A percentile compares a stretch with the other conserved stretches of the same genome.
These are phyloP conservation scores for Megaptera novaeangliae DNA, from an alignment of 2,113 vertebrate genomes.

Conservation along the genomic window DNA sequence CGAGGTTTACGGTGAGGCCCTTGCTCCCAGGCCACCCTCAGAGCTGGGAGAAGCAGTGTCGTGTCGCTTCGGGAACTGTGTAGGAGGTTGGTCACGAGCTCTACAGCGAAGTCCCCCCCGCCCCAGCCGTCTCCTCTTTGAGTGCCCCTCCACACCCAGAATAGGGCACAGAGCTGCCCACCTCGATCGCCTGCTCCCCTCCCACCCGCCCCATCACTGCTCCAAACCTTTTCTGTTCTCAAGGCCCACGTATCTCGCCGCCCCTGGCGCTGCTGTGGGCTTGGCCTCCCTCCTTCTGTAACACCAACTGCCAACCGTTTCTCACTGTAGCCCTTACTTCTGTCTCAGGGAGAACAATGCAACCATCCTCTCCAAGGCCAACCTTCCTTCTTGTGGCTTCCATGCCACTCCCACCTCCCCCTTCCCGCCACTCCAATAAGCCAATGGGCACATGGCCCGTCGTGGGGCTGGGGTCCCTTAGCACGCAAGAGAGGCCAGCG, in stretches of 20 bases:
- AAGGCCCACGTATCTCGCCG: background rate
- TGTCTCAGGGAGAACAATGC: too few species aligned
- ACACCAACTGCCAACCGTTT: rapidly evolving
- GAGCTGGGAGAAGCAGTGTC: rapidly evolving
- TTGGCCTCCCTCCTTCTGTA: background rate
- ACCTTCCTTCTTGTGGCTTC: background rate
- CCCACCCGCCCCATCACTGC: background rate
- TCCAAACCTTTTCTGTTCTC: background rate
- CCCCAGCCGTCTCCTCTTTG: background rate
- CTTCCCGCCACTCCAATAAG: background rate
- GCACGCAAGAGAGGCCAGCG: background rate
- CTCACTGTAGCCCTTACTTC: background rate
- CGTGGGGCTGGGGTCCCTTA: rapidly evolving
- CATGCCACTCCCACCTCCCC: too few species aligned
- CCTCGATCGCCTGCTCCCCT: background rate
- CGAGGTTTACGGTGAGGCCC: background rate
- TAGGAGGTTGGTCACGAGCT: too few species aligned
- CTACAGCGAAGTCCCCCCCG: background rate
- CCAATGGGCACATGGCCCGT: background rate
- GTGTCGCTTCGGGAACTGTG: too few species aligned
- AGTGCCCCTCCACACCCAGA: too few species aligned
- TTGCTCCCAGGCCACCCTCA: rapidly evolving
- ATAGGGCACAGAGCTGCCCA: background rate
- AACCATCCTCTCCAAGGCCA: background rate
- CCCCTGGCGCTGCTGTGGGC: too few species aligned